These are phyloP conservation scores for Aleiodes testaceus DNA, from an alignment of 2,888 invertebrate genomes.

Conservation along the genomic window DNA sequence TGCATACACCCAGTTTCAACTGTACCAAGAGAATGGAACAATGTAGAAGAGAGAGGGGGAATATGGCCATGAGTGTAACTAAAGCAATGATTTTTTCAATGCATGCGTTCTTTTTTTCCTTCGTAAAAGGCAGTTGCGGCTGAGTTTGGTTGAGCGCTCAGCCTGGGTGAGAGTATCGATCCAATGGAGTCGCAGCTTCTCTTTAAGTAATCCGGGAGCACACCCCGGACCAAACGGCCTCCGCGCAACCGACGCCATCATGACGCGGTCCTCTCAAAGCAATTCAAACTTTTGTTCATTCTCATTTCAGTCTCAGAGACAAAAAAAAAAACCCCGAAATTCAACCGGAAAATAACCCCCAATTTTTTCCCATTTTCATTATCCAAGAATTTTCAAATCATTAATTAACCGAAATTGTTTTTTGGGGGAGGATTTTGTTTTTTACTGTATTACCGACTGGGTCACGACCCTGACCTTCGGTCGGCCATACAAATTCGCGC, in stretches of 20 bases:
- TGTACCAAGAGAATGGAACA: neutral
- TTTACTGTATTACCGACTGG: conserved; percentile 44
- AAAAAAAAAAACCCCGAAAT: neutral
- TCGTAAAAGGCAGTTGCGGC: conserved; percentile 30
- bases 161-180: conserved; percentile 64
- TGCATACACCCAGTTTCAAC: conserved; percentile 1
- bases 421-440: conserved; percentile 1
- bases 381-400: neutral
- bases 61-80: neutral
- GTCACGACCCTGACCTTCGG: conserved; percentile 47
- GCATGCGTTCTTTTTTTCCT: neutral
- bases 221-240: conserved; percentile 56
- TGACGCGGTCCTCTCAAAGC: conserved; percentile 41
- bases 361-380: neutral
- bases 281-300: neutral
- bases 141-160: conserved; percentile 25
- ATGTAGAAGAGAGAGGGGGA: neutral
- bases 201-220: conserved; percentile 68
- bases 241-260: conserved; percentile 47
- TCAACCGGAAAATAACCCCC: neutral
- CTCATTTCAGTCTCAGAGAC: neutral
- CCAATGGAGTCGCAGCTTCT: conserved; percentile 69
- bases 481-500: conserved; percentile 45
- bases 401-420: neutral
- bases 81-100: neutral